These are phyloP conservation scores for Sisyra nigra DNA, from an alignment of 2,888 invertebrate genomes.

Conservation along the genomic window DNA sequence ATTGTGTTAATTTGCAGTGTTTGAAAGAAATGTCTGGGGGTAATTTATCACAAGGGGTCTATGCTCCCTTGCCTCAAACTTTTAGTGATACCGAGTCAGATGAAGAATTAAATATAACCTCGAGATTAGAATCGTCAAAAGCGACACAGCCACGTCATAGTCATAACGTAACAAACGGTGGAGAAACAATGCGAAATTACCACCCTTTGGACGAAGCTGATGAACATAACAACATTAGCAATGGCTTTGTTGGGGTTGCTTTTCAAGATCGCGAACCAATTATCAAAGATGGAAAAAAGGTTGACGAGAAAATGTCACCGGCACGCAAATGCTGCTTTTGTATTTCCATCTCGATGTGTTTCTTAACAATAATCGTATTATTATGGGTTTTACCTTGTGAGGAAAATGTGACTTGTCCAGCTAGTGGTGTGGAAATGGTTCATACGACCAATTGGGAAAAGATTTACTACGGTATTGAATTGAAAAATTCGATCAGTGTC, in stretches of 20 bases:
- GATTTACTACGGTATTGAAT: slow-evolving; percentile 49
- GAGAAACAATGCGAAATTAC: slow-evolving; percentile 10
- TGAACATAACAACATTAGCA: slow-evolving; percentile 15
- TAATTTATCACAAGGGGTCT: slow-evolving; percentile 34
- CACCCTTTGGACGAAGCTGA: slow-evolving; percentile 11
- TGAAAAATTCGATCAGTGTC: slow-evolving; percentile 52
- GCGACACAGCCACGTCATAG: background rate
- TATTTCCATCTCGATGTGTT: slow-evolving; percentile 51
- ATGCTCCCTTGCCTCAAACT: slow-evolving; percentile 61
- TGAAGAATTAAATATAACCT: slow-evolving; percentile 33
- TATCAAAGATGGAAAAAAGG: slow-evolving; percentile 15
- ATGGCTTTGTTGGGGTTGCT: slow-evolving; percentile 10
- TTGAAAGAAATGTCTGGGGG: background rate
- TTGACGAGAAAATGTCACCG: slow-evolving; percentile 37
- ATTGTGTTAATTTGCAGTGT: too few relatives aligned
- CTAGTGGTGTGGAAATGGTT: slow-evolving; percentile 28
- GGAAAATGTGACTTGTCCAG: slow-evolving; percentile 48
- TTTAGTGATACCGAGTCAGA: slow-evolving; percentile 65
- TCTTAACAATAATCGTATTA: slow-evolving; percentile 55
- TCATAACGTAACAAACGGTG: slow-evolving; percentile 8
- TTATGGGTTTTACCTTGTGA: slow-evolving; percentile 62
- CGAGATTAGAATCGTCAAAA: background rate
- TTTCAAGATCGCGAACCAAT: slow-evolving; percentile 11
- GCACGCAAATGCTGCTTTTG: slow-evolving; percentile 51
- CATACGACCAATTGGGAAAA: slow-evolving; percentile 52